Conservation (phyloP, 2,113 vertebrate genomes). For the Lutjanus erythropterus region DNA sequence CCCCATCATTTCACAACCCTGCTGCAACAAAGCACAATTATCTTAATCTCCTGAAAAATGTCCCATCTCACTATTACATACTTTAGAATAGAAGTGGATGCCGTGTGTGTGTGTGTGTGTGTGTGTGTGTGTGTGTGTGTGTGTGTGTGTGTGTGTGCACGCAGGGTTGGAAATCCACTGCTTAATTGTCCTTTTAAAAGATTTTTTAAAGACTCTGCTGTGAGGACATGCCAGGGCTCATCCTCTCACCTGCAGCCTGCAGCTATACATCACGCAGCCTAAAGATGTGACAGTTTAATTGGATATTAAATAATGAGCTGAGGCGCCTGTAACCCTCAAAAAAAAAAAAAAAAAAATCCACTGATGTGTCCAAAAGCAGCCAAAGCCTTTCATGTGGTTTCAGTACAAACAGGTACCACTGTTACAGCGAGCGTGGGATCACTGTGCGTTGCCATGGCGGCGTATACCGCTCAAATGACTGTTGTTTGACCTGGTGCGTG, state of each 20-base stretch:
- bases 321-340: background rate
- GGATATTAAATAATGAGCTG: constrained; percentile 18
- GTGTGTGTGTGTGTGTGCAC: background rate
- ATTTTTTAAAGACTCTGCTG: constrained; percentile 25
- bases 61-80: constrained; percentile 17
- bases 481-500: constrained; percentile 57
- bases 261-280: constrained; percentile 13
- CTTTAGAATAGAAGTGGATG: constrained; percentile 7
- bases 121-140: constrained; percentile 21
- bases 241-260: background rate
- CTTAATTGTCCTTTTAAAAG: constrained; percentile 6
- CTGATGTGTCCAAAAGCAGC: constrained; percentile 12
- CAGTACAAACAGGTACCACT: background rate
- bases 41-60: constrained; percentile 41
- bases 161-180: constrained; percentile 6
- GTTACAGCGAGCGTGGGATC: constrained; percentile 14
- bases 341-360: too few species aligned
- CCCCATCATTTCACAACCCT: constrained; percentile 30
- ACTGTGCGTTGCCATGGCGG: background rate
- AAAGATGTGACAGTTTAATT: constrained; percentile 41
- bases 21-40: constrained; percentile 36
- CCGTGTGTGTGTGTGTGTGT: constrained; percentile 8
- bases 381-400: constrained; percentile 44
- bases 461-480: constrained; percentile 37
- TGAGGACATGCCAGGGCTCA: constrained; percentile 6